Evolutionary conservation across 1,140 invertebrate genomes (phyloP), one percentile per base, ranked within the genome.

Genomic region (Drosophila repletoides): DNA sequence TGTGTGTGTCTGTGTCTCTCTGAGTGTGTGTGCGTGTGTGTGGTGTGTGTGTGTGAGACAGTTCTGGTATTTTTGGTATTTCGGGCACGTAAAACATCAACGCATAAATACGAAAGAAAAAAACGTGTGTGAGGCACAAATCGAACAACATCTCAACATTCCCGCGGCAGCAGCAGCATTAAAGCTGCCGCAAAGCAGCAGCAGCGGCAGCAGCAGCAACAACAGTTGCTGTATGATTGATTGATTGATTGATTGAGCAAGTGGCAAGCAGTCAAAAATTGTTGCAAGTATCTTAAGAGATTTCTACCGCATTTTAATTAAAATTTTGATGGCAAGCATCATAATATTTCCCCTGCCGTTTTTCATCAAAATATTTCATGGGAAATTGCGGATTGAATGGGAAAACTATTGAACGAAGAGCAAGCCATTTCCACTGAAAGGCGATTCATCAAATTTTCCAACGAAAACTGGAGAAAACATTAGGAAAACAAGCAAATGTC

Each of bases 41-140:
- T 10, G 41, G n/a, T 22, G 43, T 19, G 21, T 14, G 24, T 29
- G 0, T 1, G 43, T 5, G 12, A 3, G 24, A 7, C 6, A 10
- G 9, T 15, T 40, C 10, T 14, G 7, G 38, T 33, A 59, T 69
- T 49, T 67, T 81, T 65, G 60, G 72, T 67, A 84, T 84, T 84
- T 84, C 28, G 36, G 43, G 67, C 80, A 84, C 80, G 80, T 84
- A 84, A 86, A 80, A 84, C 80, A 84, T 84, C 80, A 84, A 80
- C 80, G 80, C 80, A 84, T 84, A 84, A 84, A 86, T 84, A 80
- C 71, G 59, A 61, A 63, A 69, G 56, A 69, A 60, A 60, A 49
- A 68, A 63, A n/a, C n/a, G n/a, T 55, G 49, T 51, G 55, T 24
- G 33, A 31, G 46, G 33, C 45, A 55, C 3, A 43, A 64, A 53